phyloP scores from a whole-genome alignment of 1,140 invertebrate species.

The Drosophila tsacasi region DNA sequence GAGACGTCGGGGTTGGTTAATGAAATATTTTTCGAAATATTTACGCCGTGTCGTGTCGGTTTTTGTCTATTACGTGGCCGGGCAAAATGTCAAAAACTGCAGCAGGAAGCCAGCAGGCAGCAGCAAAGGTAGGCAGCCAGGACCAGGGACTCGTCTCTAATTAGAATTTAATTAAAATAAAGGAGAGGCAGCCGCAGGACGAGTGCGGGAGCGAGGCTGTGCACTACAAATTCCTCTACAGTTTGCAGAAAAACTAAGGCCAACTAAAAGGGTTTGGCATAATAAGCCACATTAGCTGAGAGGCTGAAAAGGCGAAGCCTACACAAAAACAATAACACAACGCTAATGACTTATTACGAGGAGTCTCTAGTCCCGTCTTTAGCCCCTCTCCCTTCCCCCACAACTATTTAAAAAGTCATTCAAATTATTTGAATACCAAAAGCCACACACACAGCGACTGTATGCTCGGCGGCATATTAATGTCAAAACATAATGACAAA shows the following conservation, averaged over 20 bases:
- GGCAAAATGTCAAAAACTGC: constrained; percentile 81
- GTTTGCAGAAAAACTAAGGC: constrained; percentile 17
- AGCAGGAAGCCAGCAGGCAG: constrained; percentile 18
- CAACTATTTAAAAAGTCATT: constrained; percentile 85
- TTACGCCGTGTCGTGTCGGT: constrained; percentile 33
- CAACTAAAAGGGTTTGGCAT: constrained; percentile 54
- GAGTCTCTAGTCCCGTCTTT: constrained; percentile 10
- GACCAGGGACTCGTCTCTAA: constrained; percentile 63
- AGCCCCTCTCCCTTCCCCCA: background rate
- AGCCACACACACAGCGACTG: constrained; percentile 20
- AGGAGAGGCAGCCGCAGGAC: constrained; percentile 14
- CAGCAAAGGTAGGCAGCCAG: constrained; percentile 20
- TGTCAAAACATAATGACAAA: constrained; percentile 85
- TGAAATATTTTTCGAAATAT: constrained; percentile 82
- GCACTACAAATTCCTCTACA: constrained; percentile 23
- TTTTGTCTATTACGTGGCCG: constrained; percentile 77
- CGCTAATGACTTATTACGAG: constrained; percentile 81
- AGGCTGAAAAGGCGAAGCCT: constrained; percentile 26
- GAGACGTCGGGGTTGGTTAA: constrained; percentile 56
- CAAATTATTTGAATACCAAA: constrained; percentile 81
- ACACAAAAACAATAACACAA: constrained; percentile 43
- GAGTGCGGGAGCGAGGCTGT: constrained; percentile 1
- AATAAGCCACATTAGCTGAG: constrained; percentile 82
- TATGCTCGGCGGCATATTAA: constrained; percentile 71
- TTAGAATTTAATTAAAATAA: constrained; percentile 85